phyloP scores from a whole-genome alignment of 2,113 vertebrate genomes.

The Lipophrys pholis region DNA sequence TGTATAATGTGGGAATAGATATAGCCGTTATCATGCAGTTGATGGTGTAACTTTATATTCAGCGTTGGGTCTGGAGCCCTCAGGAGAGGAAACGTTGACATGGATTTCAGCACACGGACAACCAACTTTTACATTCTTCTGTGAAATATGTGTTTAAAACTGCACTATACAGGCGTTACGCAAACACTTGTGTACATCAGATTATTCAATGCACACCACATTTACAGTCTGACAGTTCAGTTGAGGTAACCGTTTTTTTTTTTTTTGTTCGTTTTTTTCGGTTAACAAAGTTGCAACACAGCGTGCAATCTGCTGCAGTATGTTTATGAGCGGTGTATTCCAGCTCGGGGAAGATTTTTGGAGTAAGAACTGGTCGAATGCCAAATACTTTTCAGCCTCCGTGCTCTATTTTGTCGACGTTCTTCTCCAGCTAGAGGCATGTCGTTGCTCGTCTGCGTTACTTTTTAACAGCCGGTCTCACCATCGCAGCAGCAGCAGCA shows the following conservation, averaged over 20 bases:
- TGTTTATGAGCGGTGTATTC: not conserved
- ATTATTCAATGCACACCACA: no score
- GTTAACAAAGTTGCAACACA: no score
- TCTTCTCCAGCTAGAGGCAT: conserved; percentile 24
- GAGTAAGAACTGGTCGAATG: not conserved
- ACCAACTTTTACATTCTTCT: not conserved
- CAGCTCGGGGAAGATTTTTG: not conserved
- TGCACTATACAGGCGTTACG: no score
- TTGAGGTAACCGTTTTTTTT: no score
- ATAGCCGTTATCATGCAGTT: not conserved
- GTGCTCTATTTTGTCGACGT: not conserved
- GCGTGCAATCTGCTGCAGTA: not conserved
- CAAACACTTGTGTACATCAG: no score
- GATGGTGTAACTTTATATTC: no score
- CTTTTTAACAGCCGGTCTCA: conserved; percentile 45
- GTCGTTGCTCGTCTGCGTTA: conserved; percentile 56
- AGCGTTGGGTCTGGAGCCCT: no score
- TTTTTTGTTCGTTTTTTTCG: no score
- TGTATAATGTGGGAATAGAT: not conserved
- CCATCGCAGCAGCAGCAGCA: no score
- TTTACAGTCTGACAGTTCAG: no score
- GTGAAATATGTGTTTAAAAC: no score
- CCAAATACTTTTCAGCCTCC: not conserved
- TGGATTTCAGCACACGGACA: not conserved
- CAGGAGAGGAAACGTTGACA: no score